Conservation (phyloP, 2,113 vertebrate genomes). For the Colaptes auratus region DNA sequence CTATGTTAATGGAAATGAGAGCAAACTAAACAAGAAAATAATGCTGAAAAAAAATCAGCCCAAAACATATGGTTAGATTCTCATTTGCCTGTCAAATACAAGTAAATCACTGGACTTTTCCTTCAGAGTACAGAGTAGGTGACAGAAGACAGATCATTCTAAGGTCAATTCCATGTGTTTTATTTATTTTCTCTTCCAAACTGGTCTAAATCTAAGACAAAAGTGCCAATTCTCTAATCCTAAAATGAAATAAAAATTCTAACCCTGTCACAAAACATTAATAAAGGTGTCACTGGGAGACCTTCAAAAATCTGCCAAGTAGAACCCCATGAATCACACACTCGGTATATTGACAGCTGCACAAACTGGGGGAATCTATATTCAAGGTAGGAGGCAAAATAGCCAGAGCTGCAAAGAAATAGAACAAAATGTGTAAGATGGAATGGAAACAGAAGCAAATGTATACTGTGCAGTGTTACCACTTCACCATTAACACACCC, state of each 20-base stretch:
- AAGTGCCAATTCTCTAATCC: background rate
- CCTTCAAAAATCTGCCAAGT: background rate
- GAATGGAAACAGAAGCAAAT: background rate
- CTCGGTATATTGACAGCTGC: background rate
- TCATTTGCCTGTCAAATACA: slow-evolving; percentile 28
- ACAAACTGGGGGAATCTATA: background rate
- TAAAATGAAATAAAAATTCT: background rate
- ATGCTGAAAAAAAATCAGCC: background rate
- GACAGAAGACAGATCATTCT: background rate
- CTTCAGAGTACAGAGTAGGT: background rate
- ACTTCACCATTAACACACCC: background rate
- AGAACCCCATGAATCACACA: background rate
- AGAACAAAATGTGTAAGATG: background rate
- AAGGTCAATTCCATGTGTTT: background rate
- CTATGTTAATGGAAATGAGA: slow-evolving; percentile 6
- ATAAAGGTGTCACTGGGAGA: background rate
- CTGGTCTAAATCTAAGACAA: background rate
- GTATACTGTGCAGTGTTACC: background rate
- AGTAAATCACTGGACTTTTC: background rate
- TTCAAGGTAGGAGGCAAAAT: background rate
- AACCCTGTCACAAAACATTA: background rate
- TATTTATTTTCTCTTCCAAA: background rate
- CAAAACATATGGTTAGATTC: background rate
- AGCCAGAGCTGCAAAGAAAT: background rate
- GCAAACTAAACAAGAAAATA: slow-evolving; percentile 16